Evolutionary conservation across 2,888 invertebrate genomes (phyloP), one percentile per base, ranked within the genome.

Genomic region (Drosophila villosipedis): DNA sequence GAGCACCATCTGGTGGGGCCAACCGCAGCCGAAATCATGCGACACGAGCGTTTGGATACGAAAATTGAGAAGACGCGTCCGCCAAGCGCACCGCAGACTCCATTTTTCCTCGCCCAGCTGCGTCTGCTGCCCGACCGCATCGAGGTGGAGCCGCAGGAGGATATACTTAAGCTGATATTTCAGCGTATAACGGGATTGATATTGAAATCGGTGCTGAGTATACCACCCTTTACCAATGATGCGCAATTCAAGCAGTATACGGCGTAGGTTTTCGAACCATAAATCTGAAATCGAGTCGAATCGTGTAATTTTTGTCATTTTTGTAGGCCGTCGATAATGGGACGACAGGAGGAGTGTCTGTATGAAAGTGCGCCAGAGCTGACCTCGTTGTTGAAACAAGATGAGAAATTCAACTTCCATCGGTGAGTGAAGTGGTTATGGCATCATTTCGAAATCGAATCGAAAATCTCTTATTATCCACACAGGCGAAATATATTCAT

Each of bases 321-420:
- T 30, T 39, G 0, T 49, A 96, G 96, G 69, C 98, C 98, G 0
- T 95, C 96, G 25, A 96, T 98, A 74, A 97, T 97, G 95, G 96
- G 96, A 25, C 96, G 97, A 87, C 95, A 96, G 89, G 96, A 97
- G 82, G 96, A 96, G 52, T 95, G 96, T 91, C 95, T 96, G 0
- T 96, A 96, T 65, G 96, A 96, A 3, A 94, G 94, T 35, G 95
- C 97, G 0, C 97, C 97, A 0, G 95, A 95, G 73, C 93, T 98
- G 39, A 94, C 94, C 49, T 95, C 95, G 82, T 94, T 97, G 61
- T 94, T 98, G 91, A 94, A 95, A 63, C 95, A 95, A 76, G 97
- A 98, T 76, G 58, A n/a, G 1, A 65, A 70, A 4, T 93, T 91
- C 66, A 91, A 91, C 61, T 68, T 60, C 3, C 82, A 93, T 78